Conservation (phyloP, 35 echinoderm and acorn worm species). For the Chiridota heheva region DNA sequence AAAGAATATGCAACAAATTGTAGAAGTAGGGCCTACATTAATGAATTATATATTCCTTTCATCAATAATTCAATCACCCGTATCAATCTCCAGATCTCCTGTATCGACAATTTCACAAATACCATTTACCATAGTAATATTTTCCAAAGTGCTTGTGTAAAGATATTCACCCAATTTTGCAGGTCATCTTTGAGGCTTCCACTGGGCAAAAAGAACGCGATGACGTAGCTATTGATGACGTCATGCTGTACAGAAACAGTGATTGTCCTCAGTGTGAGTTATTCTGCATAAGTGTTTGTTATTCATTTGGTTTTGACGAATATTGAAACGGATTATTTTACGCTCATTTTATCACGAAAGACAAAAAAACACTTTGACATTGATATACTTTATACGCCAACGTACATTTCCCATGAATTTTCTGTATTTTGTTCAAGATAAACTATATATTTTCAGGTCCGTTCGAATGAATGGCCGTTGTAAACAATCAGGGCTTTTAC, state of each 20-base stretch:
- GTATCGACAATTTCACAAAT: too few relatives aligned
- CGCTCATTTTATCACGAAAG: not conserved
- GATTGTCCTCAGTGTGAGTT: constrained; percentile 29
- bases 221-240: constrained; percentile 86
- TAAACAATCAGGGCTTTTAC: too few relatives aligned
- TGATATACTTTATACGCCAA: not conserved
- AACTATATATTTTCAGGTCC: too few relatives aligned
- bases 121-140: too few relatives aligned
- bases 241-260: constrained; percentile 36
- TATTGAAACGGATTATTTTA: not conserved
- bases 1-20: too few relatives aligned
- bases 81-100: too few relatives aligned
- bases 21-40: too few relatives aligned
- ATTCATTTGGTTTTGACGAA: not conserved
- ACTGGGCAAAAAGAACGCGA: constrained; percentile 49
- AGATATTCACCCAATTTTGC: too few relatives aligned
- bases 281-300: not conserved
- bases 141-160: too few relatives aligned
- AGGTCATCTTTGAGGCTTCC: constrained; percentile 62
- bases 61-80: too few relatives aligned
- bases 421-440: not conserved
- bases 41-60: too few relatives aligned
- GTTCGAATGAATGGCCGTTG: too few relatives aligned
- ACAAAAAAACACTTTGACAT: not conserved
- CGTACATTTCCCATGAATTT: not conserved